Conservation (phyloP, 2,888 invertebrate genomes). For the Epistrophella euchroma region DNA sequence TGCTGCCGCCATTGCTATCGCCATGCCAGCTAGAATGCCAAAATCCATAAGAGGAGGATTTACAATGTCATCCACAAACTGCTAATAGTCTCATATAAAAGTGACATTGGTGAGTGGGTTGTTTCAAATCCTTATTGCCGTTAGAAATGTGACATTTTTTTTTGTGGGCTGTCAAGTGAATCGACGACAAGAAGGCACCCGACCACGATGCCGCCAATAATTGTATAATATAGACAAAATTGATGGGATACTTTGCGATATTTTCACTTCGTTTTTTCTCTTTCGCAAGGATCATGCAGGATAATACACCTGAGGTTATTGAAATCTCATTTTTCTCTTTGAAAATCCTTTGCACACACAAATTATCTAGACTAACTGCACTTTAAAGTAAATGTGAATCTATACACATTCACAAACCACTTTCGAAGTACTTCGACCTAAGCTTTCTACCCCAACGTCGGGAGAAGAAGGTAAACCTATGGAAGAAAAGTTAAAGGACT, state of each 20-base stretch:
- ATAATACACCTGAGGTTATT: slow-evolving; percentile 64
- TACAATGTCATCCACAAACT: slow-evolving; percentile 58
- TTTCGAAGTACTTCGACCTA: slow-evolving; percentile 12
- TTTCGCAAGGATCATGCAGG: background rate
- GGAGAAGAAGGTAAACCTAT: background rate
- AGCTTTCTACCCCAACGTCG: background rate
- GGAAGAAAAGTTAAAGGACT: slow-evolving; percentile 15
- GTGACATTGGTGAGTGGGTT: slow-evolving; percentile 35
- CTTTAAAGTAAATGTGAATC: slow-evolving; percentile 58
- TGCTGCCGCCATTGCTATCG: slow-evolving; percentile 16
- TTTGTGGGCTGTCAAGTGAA: slow-evolving; percentile 31
- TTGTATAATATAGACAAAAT: background rate
- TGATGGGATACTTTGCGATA: slow-evolving; percentile 32
- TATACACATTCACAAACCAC: background rate
- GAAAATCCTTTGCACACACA: slow-evolving; percentile 60
- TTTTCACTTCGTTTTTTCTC: slow-evolving; percentile 7
- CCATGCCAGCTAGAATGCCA: slow-evolving; percentile 56
- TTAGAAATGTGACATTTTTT: slow-evolving; percentile 49
- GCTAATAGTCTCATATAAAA: slow-evolving; percentile 61
- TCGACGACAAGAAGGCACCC: slow-evolving; percentile 44
- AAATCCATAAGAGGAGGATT: slow-evolving; percentile 62
- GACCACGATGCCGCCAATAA: slow-evolving; percentile 6
- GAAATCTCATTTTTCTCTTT: slow-evolving; percentile 63
- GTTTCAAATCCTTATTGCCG: slow-evolving; percentile 27
- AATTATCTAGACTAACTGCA: slow-evolving; percentile 62